Base-by-base conservation (phyloP, 2,113 vertebrate genomes). In the Megaleporinus macrocephalus region DNA sequence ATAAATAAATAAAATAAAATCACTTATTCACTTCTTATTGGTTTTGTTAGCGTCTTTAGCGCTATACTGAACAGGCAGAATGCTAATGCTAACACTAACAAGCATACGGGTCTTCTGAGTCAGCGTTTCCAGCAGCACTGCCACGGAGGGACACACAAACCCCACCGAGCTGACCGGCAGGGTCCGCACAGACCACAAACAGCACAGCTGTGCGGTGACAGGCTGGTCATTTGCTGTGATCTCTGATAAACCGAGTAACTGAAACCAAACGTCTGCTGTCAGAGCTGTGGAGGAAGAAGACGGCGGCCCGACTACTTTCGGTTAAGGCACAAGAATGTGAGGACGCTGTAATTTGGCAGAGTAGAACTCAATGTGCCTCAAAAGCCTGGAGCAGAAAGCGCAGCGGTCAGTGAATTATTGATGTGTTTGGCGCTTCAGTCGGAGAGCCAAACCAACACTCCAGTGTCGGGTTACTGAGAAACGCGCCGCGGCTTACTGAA, bases 341-440 rank as follows among this genome's bases (percentile, higher is more conserved):
- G 65, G 65, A 18, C 16, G 18, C 63, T 66, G 20, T 55, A 69
- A 79, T 59, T 36, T 79, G 20, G 30, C 69, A 63, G 78, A 20
- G n/a, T 14, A 65, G 51, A 70, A 53, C 26, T 4, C 20, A 30
- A 51, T 62, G 61, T 13, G 27, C 18, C 36, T 62, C 15, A 36
- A 57, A 59, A 63, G 53, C 47, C n/a, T 0, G 24, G 65, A 24
- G 62, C 30, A 57, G 80, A 33, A 76, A 82, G 65, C 30, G 22
- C 62, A 49, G 75, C 47, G 80, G 18, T 3, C 20, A 13, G 33
- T 83, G 66, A 77, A 83, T 83, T 77, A 83, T 83, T 72, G 55
- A 83, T 41, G 57, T 57, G n/a, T 57, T 18, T 72, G 65, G 53
- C 57, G 30, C 24, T 76, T 59, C 24, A 49, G 80, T 49, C 63